Evolutionary conservation across 2,888 invertebrate species (phyloP), one percentile per base, ranked within the genome.

Genomic region (Anoncus sp.): DNA sequence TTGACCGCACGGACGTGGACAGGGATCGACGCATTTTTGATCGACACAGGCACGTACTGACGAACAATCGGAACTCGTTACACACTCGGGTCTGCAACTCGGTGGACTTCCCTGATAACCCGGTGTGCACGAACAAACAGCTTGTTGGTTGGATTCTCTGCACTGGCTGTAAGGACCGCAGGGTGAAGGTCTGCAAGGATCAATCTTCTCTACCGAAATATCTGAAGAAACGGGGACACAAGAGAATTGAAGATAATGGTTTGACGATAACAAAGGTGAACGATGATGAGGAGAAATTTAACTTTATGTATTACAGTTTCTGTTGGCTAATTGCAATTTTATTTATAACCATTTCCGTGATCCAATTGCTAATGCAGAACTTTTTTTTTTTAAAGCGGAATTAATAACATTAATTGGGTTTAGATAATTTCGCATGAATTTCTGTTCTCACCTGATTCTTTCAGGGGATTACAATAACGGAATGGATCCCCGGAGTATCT

Each of bases 21-120:
- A 97, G 14, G 97, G 97, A 90, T 97, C 94, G n/a, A 93, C 90
- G 87, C 97, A 97, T 92, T 96, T 96, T 74, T 95, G 95, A 82
- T 94, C 93, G 35, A 95, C 92, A 87, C 97, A 97, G 20, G 97
- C 95, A 86, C 94, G 94, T 85, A 95, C 94, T 60, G 93, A 91
- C 2, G 95, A 91, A 90, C 97, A 97, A 86, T 97, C 97, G 0
- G 94, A 93, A 88, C 95, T 97, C 5, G 95, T 90, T 1, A 95
- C 93, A 90, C 97, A 97, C 91, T 96, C 96, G 7, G 96, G 96
- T 83, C 96, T 93, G 88, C 96, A 96, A 67, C 94, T 94, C 67
- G 94, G 93, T 3, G 97, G 96, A 91, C 96, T 95, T 31, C 97
- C 97, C 77, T 94, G 94, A 87, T 96, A 96, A 87, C 96, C 96